Percentiles rank a stretch among this genome's conserved stretches.
Evolutionary conservation across 2,888 invertebrate genomes (phyloP).

Genomic region (Cheilosia impressa): DNA sequence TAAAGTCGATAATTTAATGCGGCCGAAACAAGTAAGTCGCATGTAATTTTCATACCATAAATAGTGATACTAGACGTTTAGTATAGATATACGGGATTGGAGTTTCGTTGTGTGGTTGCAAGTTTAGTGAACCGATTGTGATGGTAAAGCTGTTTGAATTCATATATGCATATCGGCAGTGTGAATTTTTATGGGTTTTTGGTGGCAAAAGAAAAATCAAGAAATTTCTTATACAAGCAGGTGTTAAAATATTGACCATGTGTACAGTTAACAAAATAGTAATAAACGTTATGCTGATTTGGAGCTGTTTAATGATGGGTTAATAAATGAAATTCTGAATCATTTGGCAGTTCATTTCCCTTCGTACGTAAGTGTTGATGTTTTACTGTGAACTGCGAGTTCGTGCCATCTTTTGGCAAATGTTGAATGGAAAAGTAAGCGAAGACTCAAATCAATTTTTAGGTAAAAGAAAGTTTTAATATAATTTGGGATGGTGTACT

Average conservation of each 20-base stretch:
- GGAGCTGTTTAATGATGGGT: not conserved
- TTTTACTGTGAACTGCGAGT: too few species aligned
- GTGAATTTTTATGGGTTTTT: constrained; percentile 38
- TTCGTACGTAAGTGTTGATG: too few species aligned
- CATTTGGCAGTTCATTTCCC: too few species aligned
- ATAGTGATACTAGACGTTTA: constrained; percentile 31
- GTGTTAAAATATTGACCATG: constrained; percentile 10
- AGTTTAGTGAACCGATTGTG: constrained; percentile 30
- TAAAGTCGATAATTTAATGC: constrained; percentile 68
- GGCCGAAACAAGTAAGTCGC: constrained; percentile 46
- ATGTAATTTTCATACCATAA: constrained; percentile 57
- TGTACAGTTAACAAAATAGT: not conserved
- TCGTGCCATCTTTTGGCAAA: too few species aligned
- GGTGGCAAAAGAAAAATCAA: not conserved
- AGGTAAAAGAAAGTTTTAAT: too few species aligned
- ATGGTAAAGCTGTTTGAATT: constrained; percentile 1
- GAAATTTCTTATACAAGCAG: not conserved
- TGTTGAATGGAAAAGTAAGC: too few species aligned
- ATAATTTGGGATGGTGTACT: too few species aligned
- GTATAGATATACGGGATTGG: constrained; percentile 21
- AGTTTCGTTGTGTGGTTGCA: constrained; percentile 18
- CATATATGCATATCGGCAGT: constrained; percentile 31
- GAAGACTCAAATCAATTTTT: too few species aligned
- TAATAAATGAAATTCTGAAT: too few species aligned
- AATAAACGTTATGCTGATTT: not conserved